phyloP scores from a whole-genome alignment of 2,888 invertebrate species.

The Drosophila acutilabella region DNA sequence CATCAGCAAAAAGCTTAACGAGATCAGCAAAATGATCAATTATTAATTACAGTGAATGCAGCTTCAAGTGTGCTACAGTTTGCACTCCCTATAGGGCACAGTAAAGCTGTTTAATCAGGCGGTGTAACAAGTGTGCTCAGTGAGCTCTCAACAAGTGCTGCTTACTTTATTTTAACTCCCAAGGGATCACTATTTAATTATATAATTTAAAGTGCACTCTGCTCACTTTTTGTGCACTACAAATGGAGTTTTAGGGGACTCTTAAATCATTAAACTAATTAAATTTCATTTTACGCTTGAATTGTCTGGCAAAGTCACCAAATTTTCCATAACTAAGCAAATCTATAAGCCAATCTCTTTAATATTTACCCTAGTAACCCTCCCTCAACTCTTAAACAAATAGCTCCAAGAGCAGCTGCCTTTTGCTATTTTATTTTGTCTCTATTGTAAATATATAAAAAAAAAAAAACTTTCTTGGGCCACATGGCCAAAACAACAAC shows the following conservation, averaged over 20 bases:
- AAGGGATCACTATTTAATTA: no score
- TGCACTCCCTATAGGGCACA: neutral
- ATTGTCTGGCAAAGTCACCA: no score
- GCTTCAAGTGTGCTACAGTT: neutral
- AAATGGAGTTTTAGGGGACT: no score
- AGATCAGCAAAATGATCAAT: neutral
- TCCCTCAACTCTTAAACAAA: constrained; percentile 20
- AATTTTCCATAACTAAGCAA: no score
- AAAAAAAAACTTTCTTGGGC: constrained; percentile 30
- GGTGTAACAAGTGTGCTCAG: constrained; percentile 6
- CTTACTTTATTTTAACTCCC: neutral
- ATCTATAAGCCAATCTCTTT: neutral
- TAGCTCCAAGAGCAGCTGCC: constrained; percentile 27
- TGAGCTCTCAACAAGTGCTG: neutral
- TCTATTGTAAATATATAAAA: neutral
- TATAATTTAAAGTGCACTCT: neutral
- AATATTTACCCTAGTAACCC: constrained; percentile 25
- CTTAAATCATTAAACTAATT: no score
- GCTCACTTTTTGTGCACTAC: neutral
- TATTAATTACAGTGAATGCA: constrained; percentile 2
- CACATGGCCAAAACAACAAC: constrained; percentile 45
- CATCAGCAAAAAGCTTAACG: neutral
- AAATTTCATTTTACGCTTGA: no score
- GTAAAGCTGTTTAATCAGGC: neutral
- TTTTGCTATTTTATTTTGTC: constrained; percentile 16